phyloP scores from a whole-genome alignment of 2,113 vertebrate genomes.

The Symphodus melops region DNA sequence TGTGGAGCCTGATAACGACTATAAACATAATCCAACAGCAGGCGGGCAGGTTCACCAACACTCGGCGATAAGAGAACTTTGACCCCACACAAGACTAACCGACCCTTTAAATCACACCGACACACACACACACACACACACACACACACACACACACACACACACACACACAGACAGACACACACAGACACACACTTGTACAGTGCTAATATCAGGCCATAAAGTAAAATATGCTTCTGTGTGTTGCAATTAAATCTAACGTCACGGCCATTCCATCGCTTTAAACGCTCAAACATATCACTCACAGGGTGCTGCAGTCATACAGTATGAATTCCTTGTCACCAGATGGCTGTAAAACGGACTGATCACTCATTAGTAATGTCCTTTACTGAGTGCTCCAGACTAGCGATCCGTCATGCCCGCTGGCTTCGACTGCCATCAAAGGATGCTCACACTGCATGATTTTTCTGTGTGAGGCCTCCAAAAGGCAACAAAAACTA shows the following conservation, averaged over 20 bases:
- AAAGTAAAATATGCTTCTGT: conserved; percentile 63
- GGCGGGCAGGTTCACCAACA: conserved; percentile 71
- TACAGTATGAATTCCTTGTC: conserved; percentile 52
- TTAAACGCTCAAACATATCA: conserved; percentile 19
- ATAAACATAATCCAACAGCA: conserved; percentile 80
- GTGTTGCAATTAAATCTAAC: conserved; percentile 68
- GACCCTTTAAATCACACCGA: conserved; percentile 65
- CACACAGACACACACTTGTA: conserved; percentile 12
- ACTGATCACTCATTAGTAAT: conserved; percentile 68
- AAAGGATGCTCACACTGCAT: conserved; percentile 40
- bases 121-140: conserved; percentile 31
- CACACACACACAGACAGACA: conserved; percentile 24
- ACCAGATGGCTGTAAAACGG: conserved; percentile 61
- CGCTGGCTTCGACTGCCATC: conserved; percentile 48
- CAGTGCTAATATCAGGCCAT: conserved; percentile 38
- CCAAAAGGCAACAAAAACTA: conserved; percentile 45
- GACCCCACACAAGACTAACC: conserved; percentile 71
- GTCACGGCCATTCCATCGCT: conserved; percentile 65
- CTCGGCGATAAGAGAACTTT: conserved; percentile 74
- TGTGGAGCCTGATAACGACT: conserved; percentile 76
- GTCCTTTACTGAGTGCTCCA: conserved; percentile 33
- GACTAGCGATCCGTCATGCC: conserved; percentile 50
- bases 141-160: conserved; percentile 41
- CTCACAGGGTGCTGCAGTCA: conserved; percentile 21
- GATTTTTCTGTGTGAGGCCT: conserved; percentile 43